A percentile compares a stretch with the other conserved stretches of the same genome.
These are phyloP conservation scores for Notothenia coriiceps DNA, from an alignment of 2,113 vertebrate genomes.

Conservation along the genomic window DNA sequence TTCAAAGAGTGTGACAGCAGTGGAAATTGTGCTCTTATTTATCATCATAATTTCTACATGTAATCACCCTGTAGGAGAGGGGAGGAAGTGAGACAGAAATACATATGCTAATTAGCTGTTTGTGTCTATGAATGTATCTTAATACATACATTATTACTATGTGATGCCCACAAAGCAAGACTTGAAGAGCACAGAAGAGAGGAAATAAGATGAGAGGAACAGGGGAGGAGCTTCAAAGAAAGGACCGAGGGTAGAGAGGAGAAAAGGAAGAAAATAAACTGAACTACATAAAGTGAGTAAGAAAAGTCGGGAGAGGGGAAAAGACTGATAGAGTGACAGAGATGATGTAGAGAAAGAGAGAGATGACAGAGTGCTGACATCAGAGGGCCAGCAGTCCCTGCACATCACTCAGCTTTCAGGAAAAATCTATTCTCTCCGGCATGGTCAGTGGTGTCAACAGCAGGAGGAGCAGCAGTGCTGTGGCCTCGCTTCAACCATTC, in stretches of 20 bases:
- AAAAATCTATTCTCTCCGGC: conserved; percentile 70
- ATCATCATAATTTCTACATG: conserved; percentile 22
- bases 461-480: conserved; percentile 48
- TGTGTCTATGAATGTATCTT: conserved; percentile 10
- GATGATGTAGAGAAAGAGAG: neutral
- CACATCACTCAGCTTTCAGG: conserved; percentile 71
- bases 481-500: conserved; percentile 46
- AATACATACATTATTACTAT: neutral
- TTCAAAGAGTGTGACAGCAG: conserved; percentile 45
- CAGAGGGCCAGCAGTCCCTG: conserved; percentile 65
- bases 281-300: neutral
- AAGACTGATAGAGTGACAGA: no score
- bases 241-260: conserved; percentile 19
- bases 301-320: neutral
- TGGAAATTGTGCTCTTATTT: conserved; percentile 41
- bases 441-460: conserved; percentile 62
- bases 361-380: conserved; percentile 59
- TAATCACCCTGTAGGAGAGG: conserved; percentile 13
- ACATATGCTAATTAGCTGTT: neutral
- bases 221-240: neutral
- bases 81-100: neutral
- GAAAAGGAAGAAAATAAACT: conserved; percentile 2
- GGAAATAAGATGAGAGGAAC: neutral
- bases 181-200: neutral
- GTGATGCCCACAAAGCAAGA: conserved; percentile 11